Base-by-base conservation (phyloP, 1,140 invertebrate genomes). In the Cotesia vestalis region DNA sequence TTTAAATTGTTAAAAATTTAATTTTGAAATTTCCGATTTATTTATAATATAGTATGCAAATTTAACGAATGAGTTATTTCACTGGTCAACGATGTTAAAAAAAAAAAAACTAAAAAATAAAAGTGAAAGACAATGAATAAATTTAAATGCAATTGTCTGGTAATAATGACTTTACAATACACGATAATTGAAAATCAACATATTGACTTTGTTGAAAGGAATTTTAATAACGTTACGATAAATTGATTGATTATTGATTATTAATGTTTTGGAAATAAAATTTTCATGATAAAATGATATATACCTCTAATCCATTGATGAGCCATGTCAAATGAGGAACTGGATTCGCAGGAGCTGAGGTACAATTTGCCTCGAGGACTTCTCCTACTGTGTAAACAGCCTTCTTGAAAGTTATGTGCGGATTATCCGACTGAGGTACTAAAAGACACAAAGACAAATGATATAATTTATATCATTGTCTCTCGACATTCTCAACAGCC, bases 251-350 rank as follows among this genome's bases (percentile, higher is more conserved):
- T 1, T 27, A 27, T 27, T 27, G 27, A 27, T 27, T 27, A 27
- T 27, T 27, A 27, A 27, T 27, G 27, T 27, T 27, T 27, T 27
- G 3, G 1, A 27, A 27, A 27, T 2, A 27, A 27, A 27, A 27
- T 20, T 20, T 20, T 20, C 20, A 5, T 12, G 0, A 57, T 1
- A 35, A 8, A 59, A 12, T 69, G 11, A 66, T 27, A 76, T 77
- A 94, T 77, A 94, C 93, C 91, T 93, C 92, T 81, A 92, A 89
- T 74, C 91, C 91, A 84, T 95, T 95, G 80, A 95, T 91, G 76
- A 94, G 89, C 94, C 94, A 95, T 64, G 92, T 93, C 79, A 95
- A 90, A 78, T 94, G 90, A 4, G 94, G 93, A 17, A 92, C 90
- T 27, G 94, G 94, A 74, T 89, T 88, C 2, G 93, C 91, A 1